A percentile compares a stretch with the other conserved stretches of the same genome.
phyloP scores from a whole-genome alignment of 2,888 invertebrate genomes.

The Incurvaria masculella region DNA sequence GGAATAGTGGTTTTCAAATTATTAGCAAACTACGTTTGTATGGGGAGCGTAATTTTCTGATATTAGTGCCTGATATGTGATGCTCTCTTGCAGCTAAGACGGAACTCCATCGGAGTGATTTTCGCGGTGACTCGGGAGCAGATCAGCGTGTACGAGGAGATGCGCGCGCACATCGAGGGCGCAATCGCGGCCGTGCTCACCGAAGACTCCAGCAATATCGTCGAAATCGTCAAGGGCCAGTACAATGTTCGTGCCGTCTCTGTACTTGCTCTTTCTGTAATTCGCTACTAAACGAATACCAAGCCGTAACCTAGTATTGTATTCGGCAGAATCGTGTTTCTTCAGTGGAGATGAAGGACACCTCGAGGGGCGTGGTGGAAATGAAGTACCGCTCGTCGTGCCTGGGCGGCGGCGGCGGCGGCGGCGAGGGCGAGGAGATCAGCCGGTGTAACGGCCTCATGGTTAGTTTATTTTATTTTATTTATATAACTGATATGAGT shows the following conservation, averaged over 20 bases:
- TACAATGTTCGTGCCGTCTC: constrained; percentile 76
- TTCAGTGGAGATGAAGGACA: constrained; percentile 89
- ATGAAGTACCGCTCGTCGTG: constrained; percentile 84
- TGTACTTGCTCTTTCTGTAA: too few relatives aligned
- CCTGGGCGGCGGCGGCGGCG: constrained; percentile 59
- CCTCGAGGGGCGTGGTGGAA: constrained; percentile 77
- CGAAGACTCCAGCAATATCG: constrained; percentile 94
- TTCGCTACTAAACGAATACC: too few relatives aligned
- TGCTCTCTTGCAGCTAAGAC: constrained; percentile 73
- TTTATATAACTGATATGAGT: too few relatives aligned
- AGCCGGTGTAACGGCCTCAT: constrained; percentile 89
- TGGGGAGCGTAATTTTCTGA: too few relatives aligned
- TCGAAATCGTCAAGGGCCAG: constrained; percentile 88
- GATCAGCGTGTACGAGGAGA: constrained; percentile 75
- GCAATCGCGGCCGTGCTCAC: constrained; percentile 88
- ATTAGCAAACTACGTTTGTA: too few relatives aligned
- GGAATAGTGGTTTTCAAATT: too few relatives aligned
- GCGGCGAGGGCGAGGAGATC: constrained; percentile 65
- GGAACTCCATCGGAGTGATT: constrained; percentile 94
- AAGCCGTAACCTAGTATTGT: too few relatives aligned
- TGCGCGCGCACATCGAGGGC: constrained; percentile 88
- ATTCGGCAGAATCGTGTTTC: constrained; percentile 83
- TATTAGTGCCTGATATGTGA: too few relatives aligned
- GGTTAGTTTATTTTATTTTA: too few relatives aligned
- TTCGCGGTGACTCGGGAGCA: constrained; percentile 94